Percentiles rank a stretch among this genome's conserved stretches.
phyloP scores from a whole-genome alignment of 53 echinoderm and acorn worm species.

The Paelopatides confundens region DNA sequence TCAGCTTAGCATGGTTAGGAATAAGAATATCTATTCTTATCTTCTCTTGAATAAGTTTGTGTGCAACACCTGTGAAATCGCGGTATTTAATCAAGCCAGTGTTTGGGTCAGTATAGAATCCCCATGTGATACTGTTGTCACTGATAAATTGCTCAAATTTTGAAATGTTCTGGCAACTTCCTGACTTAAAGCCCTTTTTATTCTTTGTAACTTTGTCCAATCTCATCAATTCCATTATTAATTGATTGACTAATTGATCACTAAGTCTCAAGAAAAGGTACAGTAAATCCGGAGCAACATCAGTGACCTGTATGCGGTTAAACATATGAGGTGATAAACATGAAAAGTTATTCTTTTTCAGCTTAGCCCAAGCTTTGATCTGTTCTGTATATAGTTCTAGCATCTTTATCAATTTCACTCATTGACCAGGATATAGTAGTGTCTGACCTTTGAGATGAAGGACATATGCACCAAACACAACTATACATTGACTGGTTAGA shows the following conservation, averaged over 20 bases:
- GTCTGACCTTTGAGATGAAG: too few relatives aligned
- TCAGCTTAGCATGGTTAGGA: slow-evolving; percentile 30
- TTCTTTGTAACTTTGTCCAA: background rate
- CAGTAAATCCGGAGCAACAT: background rate
- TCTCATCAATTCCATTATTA: background rate
- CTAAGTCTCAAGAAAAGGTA: background rate
- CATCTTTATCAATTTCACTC: too few relatives aligned
- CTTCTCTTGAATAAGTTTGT: background rate
- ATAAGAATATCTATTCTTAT: slow-evolving; percentile 38
- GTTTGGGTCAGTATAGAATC: slow-evolving; percentile 1
- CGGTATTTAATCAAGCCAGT: background rate
- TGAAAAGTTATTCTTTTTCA: too few relatives aligned
- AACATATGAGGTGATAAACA: too few relatives aligned
- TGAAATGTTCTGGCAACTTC: background rate
- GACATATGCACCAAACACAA: too few relatives aligned
- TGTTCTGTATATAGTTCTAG: too few relatives aligned
- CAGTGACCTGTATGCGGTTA: too few relatives aligned
- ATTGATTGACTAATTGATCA: background rate
- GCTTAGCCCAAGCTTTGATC: too few relatives aligned
- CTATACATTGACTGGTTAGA: too few relatives aligned
- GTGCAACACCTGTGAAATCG: slow-evolving; percentile 42
- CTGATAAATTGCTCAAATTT: background rate
- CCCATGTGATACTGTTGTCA: background rate
- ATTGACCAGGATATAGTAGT: too few relatives aligned
- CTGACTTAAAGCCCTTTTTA: background rate